Percentiles rank a stretch among this genome's conserved stretches.
These are phyloP conservation scores for Ophiothrix spiculata DNA, from an alignment of 35 echinoderm and acorn worm genomes.

Conservation along the genomic window DNA sequence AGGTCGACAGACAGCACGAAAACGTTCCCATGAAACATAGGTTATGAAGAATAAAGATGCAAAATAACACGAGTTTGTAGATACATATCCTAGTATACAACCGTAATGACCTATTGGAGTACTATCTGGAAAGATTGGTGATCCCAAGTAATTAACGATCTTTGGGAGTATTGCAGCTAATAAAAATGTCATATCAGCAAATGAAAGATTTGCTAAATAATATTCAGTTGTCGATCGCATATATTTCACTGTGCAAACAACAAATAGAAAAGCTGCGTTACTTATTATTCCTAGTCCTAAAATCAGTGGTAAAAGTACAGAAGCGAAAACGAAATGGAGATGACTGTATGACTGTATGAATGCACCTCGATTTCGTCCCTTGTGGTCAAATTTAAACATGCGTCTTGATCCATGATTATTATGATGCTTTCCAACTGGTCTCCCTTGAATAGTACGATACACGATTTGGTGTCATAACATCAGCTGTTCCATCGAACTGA, in stretches of 20 bases:
- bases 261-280: slow-evolving; percentile 61
- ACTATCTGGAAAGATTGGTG: slow-evolving; percentile 46
- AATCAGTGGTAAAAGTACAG: slow-evolving; percentile 38
- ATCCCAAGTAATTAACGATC: slow-evolving; percentile 30
- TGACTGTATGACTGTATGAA: neutral
- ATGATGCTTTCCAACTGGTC: too few species aligned
- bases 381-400: too few species aligned
- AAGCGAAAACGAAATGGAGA: neutral
- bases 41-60: slow-evolving; percentile 39
- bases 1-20: slow-evolving; percentile 42
- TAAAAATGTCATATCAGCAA: slow-evolving; percentile 61
- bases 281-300: slow-evolving; percentile 39
- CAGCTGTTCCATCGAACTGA: too few species aligned
- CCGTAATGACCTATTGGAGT: slow-evolving; percentile 29
- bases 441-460: too few species aligned
- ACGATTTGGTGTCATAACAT: too few species aligned
- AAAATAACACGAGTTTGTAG: slow-evolving; percentile 42
- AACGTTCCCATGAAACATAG: slow-evolving; percentile 52
- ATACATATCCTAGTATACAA: slow-evolving; percentile 44
- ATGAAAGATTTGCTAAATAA: slow-evolving; percentile 54
- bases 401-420: too few species aligned
- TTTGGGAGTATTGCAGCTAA: slow-evolving; percentile 35
- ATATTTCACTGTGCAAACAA: slow-evolving; percentile 34
- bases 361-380: too few species aligned
- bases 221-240: slow-evolving; percentile 58